These are phyloP conservation scores for Zeus faber DNA, from an alignment of 2,113 vertebrate genomes.

Conservation along the genomic window DNA sequence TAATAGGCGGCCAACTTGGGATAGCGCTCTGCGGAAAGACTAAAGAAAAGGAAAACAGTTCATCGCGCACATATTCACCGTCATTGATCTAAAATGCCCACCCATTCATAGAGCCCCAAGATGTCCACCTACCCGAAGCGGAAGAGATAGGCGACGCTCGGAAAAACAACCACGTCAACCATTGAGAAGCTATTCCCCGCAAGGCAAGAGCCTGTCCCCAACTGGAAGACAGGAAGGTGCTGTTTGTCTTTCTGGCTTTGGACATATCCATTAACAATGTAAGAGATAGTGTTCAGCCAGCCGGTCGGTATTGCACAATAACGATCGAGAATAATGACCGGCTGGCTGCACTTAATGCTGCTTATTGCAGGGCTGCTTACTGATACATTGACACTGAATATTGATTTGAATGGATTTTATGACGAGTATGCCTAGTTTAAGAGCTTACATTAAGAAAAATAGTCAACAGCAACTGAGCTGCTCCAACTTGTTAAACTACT, in stretches of 20 bases:
- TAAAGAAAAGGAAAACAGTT: conserved; percentile 19
- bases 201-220: conserved; percentile 27
- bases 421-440: too few relatives aligned
- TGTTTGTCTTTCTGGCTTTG: not conserved
- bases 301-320: too few relatives aligned
- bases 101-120: not conserved
- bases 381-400: too few relatives aligned
- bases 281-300: too few relatives aligned
- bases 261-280: too few relatives aligned
- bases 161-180: conserved; percentile 60
- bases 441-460: too few relatives aligned
- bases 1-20: conserved; percentile 47
- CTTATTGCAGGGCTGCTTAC: too few relatives aligned
- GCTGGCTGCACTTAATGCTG: too few relatives aligned
- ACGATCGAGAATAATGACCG: too few relatives aligned
- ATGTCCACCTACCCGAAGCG: conserved; percentile 42
- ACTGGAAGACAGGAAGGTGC: conserved; percentile 2
- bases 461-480: too few relatives aligned
- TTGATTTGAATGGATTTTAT: too few relatives aligned
- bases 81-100: not conserved
- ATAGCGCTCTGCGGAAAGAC: conserved; percentile 46
- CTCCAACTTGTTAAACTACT: too few relatives aligned
- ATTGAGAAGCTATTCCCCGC: conserved; percentile 62
- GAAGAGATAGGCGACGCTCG: conserved; percentile 49
- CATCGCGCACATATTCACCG: not conserved